phyloP scores from a whole-genome alignment of 2,113 vertebrate species.

The Okapia johnstoni region DNA sequence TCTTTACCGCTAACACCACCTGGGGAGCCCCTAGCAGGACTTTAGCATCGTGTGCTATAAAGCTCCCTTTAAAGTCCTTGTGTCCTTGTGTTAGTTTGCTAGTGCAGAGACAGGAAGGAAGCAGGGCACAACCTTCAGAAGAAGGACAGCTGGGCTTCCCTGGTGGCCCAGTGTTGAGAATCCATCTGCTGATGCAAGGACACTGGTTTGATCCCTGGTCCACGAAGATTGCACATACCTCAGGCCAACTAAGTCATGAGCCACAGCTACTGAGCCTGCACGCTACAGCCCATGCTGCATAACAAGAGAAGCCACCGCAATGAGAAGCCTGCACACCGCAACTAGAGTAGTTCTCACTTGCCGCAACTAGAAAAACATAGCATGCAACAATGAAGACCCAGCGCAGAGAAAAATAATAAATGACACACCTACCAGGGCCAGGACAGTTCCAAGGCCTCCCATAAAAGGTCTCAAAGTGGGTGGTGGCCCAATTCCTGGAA shows the following conservation, averaged over 20 bases:
- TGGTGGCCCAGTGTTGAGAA: not conserved
- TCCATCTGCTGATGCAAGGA: not conserved
- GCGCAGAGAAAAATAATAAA: not conserved
- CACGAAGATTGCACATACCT: not conserved
- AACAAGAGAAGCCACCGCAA: not conserved
- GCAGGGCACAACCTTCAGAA: not conserved
- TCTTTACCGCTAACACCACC: not conserved
- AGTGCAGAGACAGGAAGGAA: not conserved
- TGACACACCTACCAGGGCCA: not conserved
- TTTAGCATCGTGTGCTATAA: not conserved
- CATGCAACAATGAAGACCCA: not conserved
- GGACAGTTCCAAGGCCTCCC: not conserved
- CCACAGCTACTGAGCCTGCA: not conserved
- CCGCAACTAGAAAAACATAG: not conserved
- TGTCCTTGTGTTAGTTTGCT: not conserved
- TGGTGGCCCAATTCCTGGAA: not conserved
- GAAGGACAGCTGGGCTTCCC: not conserved
- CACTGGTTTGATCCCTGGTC: not conserved
- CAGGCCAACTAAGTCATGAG: not conserved
- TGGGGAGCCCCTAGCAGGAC: not conserved
- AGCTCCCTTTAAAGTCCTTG: not conserved
- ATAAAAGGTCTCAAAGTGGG: not conserved
- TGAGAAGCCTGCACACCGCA: not conserved
- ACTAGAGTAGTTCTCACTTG: not conserved
- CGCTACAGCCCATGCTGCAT: not conserved